These are phyloP conservation scores for Myoxocephalus aenaeus DNA, from an alignment of 2,797 vertebrate species.

Conservation along the genomic window DNA sequence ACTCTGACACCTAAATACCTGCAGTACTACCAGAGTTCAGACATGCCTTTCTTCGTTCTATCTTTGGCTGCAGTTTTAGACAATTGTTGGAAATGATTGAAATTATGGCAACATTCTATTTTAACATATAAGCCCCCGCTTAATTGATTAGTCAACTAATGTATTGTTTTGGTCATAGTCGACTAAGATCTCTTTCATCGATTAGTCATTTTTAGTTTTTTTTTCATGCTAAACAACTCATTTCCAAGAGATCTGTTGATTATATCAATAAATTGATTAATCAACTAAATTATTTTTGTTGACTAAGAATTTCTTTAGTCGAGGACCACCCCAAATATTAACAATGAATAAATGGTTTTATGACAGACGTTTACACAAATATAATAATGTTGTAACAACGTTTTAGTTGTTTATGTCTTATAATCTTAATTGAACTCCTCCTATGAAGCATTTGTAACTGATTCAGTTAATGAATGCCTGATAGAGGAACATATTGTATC, in stretches of 20 bases:
- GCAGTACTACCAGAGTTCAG: conserved; percentile 60
- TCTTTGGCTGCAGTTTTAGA: conserved; percentile 37
- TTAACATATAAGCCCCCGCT: not conserved
- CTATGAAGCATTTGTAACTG: not conserved
- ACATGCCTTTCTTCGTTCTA: conserved; percentile 36
- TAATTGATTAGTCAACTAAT: not conserved
- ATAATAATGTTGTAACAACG: not conserved
- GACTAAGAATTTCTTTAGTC: not conserved
- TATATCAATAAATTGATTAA: not conserved
- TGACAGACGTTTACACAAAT: not conserved
- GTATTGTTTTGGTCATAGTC: not conserved
- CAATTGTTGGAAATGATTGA: conserved; percentile 39
- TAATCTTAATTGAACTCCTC: not conserved
- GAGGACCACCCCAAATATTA: not conserved
- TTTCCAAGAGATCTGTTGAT: not conserved
- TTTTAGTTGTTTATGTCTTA: too few species aligned
- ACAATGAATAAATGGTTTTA: not conserved
- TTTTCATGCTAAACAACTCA: not conserved
- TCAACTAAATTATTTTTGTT: not conserved
- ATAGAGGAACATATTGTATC: not conserved
- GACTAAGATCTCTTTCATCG: not conserved
- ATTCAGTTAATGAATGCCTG: not conserved
- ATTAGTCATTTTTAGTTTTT: not conserved
- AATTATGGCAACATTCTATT: conserved; percentile 19
- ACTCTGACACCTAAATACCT: conserved; percentile 77